phyloP scores from a whole-genome alignment of 2,888 invertebrate genomes.

The Acleris sparsana region DNA sequence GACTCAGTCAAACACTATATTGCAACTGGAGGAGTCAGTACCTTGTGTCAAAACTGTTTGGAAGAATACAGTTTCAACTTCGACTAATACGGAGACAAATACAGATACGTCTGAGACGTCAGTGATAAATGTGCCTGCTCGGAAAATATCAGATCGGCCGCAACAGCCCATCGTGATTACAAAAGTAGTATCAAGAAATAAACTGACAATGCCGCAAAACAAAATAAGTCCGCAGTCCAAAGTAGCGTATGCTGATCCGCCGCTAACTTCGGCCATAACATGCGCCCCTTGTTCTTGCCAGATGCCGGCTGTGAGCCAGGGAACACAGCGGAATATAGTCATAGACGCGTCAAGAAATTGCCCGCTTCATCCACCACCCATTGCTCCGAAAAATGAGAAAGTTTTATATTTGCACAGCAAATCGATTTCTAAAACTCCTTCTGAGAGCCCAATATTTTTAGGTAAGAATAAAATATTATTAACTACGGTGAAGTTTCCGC shows the following conservation, averaged over 20 bases:
- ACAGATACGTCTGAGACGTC: not conserved
- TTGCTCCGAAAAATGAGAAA: slow-evolving; percentile 41
- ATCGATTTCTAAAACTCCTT: slow-evolving; percentile 17
- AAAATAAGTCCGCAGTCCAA: not conserved
- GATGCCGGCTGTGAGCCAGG: slow-evolving; percentile 6
- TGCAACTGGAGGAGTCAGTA: not conserved
- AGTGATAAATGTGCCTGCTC: not conserved
- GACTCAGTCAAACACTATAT: not conserved
- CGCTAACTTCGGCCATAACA: not conserved
- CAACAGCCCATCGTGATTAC: not conserved
- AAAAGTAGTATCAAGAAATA: not conserved
- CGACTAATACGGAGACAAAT: not conserved
- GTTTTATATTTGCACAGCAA: slow-evolving; percentile 49
- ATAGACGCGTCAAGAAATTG: slow-evolving; percentile 43
- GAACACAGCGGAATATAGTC: slow-evolving; percentile 35
- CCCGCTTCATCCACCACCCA: slow-evolving; percentile 33
- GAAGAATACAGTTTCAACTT: not conserved
- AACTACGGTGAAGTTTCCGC: slow-evolving; percentile 57
- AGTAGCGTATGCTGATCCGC: not conserved
- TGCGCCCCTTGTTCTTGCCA: slow-evolving; percentile 10
- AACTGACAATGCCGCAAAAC: not conserved
- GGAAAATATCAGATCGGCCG: not conserved
- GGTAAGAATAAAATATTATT: slow-evolving; percentile 69
- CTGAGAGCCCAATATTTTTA: slow-evolving; percentile 45
- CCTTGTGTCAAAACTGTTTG: not conserved